A percentile compares a stretch with the other conserved stretches of the same genome.
Conservation (phyloP, 2,888 invertebrate genomes). For the Phoenoteleia sp. region DNA sequence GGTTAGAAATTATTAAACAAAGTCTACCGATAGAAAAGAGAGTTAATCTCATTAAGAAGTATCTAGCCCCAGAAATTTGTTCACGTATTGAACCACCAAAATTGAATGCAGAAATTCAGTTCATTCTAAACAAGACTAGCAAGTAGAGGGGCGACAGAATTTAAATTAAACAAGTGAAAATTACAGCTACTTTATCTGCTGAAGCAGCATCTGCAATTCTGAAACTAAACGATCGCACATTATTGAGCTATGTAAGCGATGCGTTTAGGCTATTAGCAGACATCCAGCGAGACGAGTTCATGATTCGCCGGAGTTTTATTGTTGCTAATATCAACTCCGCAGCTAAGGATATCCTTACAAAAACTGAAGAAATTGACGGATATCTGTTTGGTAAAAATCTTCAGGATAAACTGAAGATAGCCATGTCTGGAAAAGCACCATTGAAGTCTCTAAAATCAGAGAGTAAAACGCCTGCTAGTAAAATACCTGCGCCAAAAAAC, state of each 20-base stretch:
- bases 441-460: slow-evolving; percentile 16
- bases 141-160: slow-evolving; percentile 49
- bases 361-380: not conserved
- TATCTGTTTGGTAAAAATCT: slow-evolving; percentile 26
- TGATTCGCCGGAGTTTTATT: slow-evolving; percentile 19
- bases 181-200: slow-evolving; percentile 33
- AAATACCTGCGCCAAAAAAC: slow-evolving; percentile 16
- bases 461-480: not conserved
- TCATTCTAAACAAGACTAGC: not conserved
- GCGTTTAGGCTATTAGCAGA: slow-evolving; percentile 7
- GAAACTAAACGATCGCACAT: not conserved
- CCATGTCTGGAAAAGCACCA: not conserved
- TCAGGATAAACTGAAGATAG: slow-evolving; percentile 3
- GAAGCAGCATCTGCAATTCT: slow-evolving; percentile 10
- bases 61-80: slow-evolving; percentile 32
- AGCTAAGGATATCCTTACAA: not conserved
- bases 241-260: slow-evolving; percentile 13
- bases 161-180: slow-evolving; percentile 50
- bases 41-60: slow-evolving; percentile 34
- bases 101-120: slow-evolving; percentile 2
- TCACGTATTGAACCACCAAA: slow-evolving; percentile 8
- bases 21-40: slow-evolving; percentile 35
- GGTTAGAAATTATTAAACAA: slow-evolving; percentile 24
- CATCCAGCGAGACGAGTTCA: slow-evolving; percentile 26
- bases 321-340: slow-evolving; percentile 17